phyloP scores from a whole-genome alignment of 2,113 vertebrate species.

The Urocolius indicus region DNA sequence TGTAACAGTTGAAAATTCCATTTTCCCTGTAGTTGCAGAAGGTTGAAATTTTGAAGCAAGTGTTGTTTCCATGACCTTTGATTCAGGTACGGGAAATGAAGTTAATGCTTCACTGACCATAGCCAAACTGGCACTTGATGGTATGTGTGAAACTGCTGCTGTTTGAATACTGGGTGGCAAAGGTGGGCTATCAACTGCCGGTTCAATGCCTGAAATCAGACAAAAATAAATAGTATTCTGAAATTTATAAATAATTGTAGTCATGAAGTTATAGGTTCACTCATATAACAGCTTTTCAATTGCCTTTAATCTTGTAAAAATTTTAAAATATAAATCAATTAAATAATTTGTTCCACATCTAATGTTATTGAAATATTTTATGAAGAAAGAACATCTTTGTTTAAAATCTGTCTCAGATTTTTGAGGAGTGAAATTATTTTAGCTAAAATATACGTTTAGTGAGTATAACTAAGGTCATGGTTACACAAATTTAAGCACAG shows the following conservation, averaged over 20 bases:
- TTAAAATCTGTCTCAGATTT: neutral
- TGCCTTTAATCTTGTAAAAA: neutral
- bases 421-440: neutral
- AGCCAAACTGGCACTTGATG: neutral
- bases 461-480: neutral
- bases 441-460: neutral
- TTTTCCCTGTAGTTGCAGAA: neutral
- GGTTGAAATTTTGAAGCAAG: neutral
- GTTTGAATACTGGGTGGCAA: neutral
- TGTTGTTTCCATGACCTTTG: neutral
- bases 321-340: neutral
- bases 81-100: neutral
- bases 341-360: neutral
- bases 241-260: neutral
- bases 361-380: neutral
- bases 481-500: neutral
- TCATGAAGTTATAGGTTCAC: neutral
- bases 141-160: neutral
- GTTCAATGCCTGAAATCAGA: conserved; percentile 83
- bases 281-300: neutral
- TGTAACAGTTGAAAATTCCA: neutral
- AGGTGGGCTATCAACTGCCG: conserved; percentile 42
- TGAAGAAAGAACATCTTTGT: neutral
- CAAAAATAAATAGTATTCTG: conserved; percentile 1
- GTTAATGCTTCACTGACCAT: neutral